phyloP scores from a whole-genome alignment of 2,888 invertebrate species.

The Portevinia maculata region DNA sequence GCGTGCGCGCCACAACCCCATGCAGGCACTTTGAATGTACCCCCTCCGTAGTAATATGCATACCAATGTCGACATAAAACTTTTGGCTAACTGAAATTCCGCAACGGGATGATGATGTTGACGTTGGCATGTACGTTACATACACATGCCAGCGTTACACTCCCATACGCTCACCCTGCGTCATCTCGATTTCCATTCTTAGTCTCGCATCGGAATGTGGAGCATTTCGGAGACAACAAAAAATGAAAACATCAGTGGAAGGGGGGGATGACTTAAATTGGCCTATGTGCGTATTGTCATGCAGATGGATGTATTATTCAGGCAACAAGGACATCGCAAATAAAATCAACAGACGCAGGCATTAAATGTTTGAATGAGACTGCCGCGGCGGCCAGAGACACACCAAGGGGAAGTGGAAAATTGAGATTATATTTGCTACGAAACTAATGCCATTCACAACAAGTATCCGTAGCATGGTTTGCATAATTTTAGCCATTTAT shows the following conservation, averaged over 20 bases:
- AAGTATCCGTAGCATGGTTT: conserved; percentile 73
- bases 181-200: conserved; percentile 44
- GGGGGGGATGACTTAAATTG: conserved; percentile 66
- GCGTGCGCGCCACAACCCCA: conserved; percentile 51
- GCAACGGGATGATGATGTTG: conserved; percentile 72
- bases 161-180: conserved; percentile 5
- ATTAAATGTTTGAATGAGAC: conserved; percentile 50
- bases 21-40: conserved; percentile 58
- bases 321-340: conserved; percentile 70
- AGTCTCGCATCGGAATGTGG: conserved; percentile 64
- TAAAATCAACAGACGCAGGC: conserved; percentile 69
- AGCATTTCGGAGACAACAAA: conserved; percentile 41
- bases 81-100: conserved; percentile 75
- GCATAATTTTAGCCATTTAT: conserved; percentile 73
- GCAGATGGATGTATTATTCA: conserved; percentile 75
- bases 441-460: conserved; percentile 74
- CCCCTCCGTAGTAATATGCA: conserved; percentile 61
- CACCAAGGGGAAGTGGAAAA: conserved; percentile 40
- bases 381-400: background rate
- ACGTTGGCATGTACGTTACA: conserved; percentile 54
- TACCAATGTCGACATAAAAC: conserved; percentile 74
- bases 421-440: conserved; percentile 74
- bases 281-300: conserved; percentile 74
- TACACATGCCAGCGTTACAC: conserved; percentile 36
- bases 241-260: conserved; percentile 12